Percentiles rank a stretch among this genome's conserved stretches.
These are phyloP conservation scores for Orthosia incerta DNA, from an alignment of 2,888 invertebrate genomes.

Conservation along the genomic window DNA sequence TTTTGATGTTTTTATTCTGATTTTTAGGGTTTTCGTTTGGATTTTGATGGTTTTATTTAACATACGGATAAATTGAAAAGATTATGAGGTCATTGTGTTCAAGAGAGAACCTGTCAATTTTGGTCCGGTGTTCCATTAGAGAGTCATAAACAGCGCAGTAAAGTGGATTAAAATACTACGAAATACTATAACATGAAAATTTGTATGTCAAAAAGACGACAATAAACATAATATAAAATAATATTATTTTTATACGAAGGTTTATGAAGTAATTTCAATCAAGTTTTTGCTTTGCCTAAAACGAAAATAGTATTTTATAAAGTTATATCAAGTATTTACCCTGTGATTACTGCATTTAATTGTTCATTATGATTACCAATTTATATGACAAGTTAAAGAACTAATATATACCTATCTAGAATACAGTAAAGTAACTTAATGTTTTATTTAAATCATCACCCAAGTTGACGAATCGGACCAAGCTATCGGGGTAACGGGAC, in stretches of 20 bases:
- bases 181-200: fast-evolving
- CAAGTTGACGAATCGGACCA: slow-evolving; percentile 60
- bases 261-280: background rate
- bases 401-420: background rate
- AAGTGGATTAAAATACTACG: background rate
- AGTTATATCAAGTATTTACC: background rate
- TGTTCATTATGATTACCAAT: background rate
- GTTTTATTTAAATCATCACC: no score
- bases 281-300: background rate
- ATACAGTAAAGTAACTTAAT: no score
- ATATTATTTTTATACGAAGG: background rate
- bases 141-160: fast-evolving
- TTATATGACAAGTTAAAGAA: background rate
- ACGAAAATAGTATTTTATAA: background rate
- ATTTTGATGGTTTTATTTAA: slow-evolving; percentile 65
- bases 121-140: slow-evolving; percentile 50
- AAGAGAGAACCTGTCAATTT: slow-evolving; percentile 22
- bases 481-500: slow-evolving; percentile 44
- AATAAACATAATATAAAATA: fast-evolving
- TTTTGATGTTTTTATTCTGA: slow-evolving; percentile 10
- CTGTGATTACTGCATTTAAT: background rate
- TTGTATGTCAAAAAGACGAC: fast-evolving
- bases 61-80: slow-evolving; percentile 69
- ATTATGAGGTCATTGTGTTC: slow-evolving; percentile 6
- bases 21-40: slow-evolving; percentile 53